Conservation (phyloP, 1,140 invertebrate species). For the Eumaeus atala region DNA sequence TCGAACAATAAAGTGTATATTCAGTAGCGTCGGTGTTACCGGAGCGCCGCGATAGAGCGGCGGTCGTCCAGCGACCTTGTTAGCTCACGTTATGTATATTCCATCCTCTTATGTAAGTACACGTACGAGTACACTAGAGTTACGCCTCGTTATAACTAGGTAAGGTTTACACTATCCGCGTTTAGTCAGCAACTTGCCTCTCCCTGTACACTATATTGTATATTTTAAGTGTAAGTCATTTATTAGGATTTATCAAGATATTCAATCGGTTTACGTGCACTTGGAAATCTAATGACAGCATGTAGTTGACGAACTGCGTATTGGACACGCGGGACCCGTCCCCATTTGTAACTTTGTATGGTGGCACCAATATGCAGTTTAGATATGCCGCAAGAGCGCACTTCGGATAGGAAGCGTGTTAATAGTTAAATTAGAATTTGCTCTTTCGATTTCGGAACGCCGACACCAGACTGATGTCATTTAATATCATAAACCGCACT, state of each 20-base stretch:
- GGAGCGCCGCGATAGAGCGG: not conserved
- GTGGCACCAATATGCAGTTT: too few relatives aligned
- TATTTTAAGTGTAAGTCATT: conserved; percentile 50
- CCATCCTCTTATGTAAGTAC: conserved; percentile 69
- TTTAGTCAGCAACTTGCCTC: conserved; percentile 54
- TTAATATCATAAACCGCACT: conserved; percentile 33
- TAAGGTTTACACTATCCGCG: conserved; percentile 11
- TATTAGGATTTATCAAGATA: conserved; percentile 36
- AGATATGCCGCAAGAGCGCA: not conserved
- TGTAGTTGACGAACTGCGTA: conserved; percentile 4
- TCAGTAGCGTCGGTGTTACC: conserved; percentile 13
- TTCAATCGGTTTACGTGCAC: conserved; percentile 38
- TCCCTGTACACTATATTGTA: conserved; percentile 56
- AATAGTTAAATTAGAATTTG: conserved; percentile 3
- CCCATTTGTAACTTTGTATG: not conserved
- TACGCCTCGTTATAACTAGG: conserved; percentile 55
- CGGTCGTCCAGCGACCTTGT: conserved; percentile 26
- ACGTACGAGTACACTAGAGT: conserved; percentile 59
- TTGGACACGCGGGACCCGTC: not conserved
- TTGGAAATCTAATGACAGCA: not conserved
- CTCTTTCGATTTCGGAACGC: conserved; percentile 9
- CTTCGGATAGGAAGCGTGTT: conserved; percentile 29
- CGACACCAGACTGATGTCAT: conserved; percentile 50
- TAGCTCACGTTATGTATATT: conserved; percentile 71
- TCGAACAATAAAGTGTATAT: conserved; percentile 64